Evolutionary conservation across 2,113 vertebrate genomes (phyloP).

Genomic region (Sisor rabdophorus): DNA sequence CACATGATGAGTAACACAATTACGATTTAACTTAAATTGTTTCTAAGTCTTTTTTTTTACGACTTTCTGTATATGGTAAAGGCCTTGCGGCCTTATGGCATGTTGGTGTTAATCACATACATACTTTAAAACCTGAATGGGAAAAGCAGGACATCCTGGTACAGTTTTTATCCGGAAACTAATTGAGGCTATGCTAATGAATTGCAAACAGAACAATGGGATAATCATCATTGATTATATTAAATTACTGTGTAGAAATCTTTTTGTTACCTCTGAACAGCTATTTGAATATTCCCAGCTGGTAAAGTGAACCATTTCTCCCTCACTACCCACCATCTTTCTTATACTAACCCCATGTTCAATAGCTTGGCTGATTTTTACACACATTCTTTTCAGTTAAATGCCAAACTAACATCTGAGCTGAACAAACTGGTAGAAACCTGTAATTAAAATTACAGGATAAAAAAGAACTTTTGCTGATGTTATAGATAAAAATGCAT

Average conservation of each 20-base stretch:
- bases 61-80: no score
- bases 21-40: no score
- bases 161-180: not conserved
- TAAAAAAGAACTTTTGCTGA: not conserved
- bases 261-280: not conserved
- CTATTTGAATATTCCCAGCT: not conserved
- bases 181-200: not conserved
- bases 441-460: not conserved
- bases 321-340: not conserved
- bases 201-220: not conserved
- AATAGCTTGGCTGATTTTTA: not conserved
- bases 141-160: no score
- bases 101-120: no score
- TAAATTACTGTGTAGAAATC: not conserved
- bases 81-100: no score
- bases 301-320: not conserved
- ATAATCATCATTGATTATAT: not conserved
- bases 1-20: no score
- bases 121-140: no score
- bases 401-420: not conserved
- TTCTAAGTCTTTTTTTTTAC: no score
- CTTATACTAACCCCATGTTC: not conserved
- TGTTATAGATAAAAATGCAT: not conserved
- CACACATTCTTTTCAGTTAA: no score
- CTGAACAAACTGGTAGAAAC: not conserved